Evolutionary conservation across 2,113 vertebrate species (phyloP).

Genomic region (Mobula hypostoma): DNA sequence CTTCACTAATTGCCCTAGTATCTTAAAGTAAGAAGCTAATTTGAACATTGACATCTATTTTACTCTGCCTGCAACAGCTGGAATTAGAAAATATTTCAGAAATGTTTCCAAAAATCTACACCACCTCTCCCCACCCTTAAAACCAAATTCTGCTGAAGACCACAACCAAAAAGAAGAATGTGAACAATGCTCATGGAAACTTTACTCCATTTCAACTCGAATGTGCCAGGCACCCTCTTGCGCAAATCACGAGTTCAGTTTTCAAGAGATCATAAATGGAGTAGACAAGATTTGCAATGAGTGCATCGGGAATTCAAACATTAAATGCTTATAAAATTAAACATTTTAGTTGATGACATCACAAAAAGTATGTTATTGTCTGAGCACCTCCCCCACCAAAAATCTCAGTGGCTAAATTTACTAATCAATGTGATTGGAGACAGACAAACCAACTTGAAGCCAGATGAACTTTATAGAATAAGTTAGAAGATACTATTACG

Average conservation of each 20-base stretch:
- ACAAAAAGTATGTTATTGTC: too few species aligned
- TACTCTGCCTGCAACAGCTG: conserved; percentile 16
- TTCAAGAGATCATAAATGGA: not conserved
- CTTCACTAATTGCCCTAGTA: not conserved
- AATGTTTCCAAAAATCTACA: conserved; percentile 11
- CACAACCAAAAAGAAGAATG: conserved; percentile 32
- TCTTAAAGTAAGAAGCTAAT: not conserved
- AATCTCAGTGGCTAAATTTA: too few species aligned
- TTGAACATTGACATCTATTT: not conserved
- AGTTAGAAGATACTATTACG: not conserved
- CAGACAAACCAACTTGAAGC: too few species aligned
- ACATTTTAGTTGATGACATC: not conserved
- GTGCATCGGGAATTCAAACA: not conserved
- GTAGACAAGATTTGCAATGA: not conserved
- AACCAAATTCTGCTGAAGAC: conserved; percentile 23
- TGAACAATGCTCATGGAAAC: conserved; percentile 29
- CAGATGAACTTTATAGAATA: not conserved
- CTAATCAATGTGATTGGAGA: too few species aligned
- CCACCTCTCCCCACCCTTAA: not conserved
- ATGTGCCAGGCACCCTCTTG: not conserved
- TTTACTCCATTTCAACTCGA: not conserved
- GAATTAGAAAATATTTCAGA: conserved; percentile 15
- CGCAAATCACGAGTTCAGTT: not conserved
- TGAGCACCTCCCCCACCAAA: too few species aligned
- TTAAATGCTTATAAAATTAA: not conserved